Conservation (phyloP, 2,797 vertebrate genomes). For the Hybognathus amarus region DNA sequence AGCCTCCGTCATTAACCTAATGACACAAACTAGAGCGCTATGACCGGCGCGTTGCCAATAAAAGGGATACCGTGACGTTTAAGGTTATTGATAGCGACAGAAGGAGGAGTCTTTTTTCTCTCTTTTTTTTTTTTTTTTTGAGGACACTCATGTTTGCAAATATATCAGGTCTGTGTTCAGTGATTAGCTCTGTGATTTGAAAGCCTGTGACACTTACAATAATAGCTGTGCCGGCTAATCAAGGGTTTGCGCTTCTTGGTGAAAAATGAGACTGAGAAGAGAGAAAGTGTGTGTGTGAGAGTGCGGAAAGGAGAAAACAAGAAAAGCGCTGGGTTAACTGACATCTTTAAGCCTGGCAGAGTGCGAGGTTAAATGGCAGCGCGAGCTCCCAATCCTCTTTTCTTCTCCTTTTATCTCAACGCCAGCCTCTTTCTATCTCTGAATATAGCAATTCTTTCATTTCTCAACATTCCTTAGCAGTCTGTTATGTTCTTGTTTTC, state of each 20-base stretch:
- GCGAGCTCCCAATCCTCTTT: slow-evolving; percentile 46
- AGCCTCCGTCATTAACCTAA: slow-evolving; percentile 54
- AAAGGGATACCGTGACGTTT: slow-evolving; percentile 20
- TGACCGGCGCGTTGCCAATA: slow-evolving; percentile 51
- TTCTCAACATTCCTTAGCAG: slow-evolving; percentile 68
- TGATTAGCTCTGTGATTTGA: slow-evolving; percentile 48
- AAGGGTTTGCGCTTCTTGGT: slow-evolving; percentile 39
- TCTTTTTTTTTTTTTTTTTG: slow-evolving; percentile 11
- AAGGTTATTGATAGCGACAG: slow-evolving; percentile 44
- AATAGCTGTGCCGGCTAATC: slow-evolving; percentile 49
- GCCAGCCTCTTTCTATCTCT: slow-evolving; percentile 64
- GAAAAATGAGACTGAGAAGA: slow-evolving; percentile 19
- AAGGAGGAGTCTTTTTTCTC: neutral
- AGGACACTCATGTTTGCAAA: slow-evolving; percentile 52
- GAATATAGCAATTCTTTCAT: slow-evolving; percentile 74
- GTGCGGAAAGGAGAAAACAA: slow-evolving; percentile 14
- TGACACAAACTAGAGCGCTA: slow-evolving; percentile 23
- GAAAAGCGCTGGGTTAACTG: slow-evolving; percentile 55
- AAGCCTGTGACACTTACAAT: slow-evolving; percentile 52
- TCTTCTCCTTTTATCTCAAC: slow-evolving; percentile 67
- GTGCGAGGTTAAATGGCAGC: slow-evolving; percentile 57
- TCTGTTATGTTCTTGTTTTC: slow-evolving; percentile 78
- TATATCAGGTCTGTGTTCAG: slow-evolving; percentile 49
- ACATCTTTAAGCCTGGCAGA: slow-evolving; percentile 56
- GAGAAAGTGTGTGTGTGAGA: neutral